Conservation (phyloP, 1,140 invertebrate genomes). For the Protaetia brevitarsis region DNA sequence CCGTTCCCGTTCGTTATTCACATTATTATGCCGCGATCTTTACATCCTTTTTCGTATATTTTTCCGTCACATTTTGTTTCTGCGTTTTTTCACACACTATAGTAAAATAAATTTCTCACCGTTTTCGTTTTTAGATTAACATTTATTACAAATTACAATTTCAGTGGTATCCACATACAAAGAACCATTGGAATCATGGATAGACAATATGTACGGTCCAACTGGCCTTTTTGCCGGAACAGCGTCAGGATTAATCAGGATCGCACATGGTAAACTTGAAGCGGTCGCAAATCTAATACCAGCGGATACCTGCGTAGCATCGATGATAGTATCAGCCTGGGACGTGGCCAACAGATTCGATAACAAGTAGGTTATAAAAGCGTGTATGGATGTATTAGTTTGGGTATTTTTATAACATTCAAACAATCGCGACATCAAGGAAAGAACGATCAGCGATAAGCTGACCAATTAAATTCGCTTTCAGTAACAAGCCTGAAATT, state of each 20-base stretch:
- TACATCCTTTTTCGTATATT: too few relatives aligned
- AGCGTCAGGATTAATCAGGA: constrained; percentile 71
- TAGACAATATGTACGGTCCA: constrained; percentile 89
- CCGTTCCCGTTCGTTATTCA: too few relatives aligned
- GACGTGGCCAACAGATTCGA: constrained; percentile 52
- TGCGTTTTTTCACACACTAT: too few relatives aligned
- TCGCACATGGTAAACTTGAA: constrained; percentile 61
- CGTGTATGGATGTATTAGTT: too few relatives aligned
- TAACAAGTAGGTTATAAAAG: too few relatives aligned
- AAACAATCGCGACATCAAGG: constrained; percentile 33
- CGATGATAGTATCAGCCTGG: constrained; percentile 71
- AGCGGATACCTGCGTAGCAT: constrained; percentile 74
- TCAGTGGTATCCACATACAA: constrained; percentile 48
- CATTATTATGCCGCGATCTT: too few relatives aligned
- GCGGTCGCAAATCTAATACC: constrained; percentile 68
- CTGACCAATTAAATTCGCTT: not conserved
- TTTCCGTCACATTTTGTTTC: not conserved
- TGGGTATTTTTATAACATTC: too few relatives aligned
- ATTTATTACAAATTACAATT: too few relatives aligned
- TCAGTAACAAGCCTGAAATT: constrained; percentile 43
- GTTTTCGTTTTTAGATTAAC: too few relatives aligned
- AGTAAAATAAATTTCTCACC: too few relatives aligned
- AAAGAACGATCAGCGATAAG: not conserved
- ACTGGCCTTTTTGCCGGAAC: constrained; percentile 65
- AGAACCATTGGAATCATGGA: constrained; percentile 67